Evolutionary conservation across 2,113 vertebrate species (phyloP).

Genomic region (Gallinago media): DNA sequence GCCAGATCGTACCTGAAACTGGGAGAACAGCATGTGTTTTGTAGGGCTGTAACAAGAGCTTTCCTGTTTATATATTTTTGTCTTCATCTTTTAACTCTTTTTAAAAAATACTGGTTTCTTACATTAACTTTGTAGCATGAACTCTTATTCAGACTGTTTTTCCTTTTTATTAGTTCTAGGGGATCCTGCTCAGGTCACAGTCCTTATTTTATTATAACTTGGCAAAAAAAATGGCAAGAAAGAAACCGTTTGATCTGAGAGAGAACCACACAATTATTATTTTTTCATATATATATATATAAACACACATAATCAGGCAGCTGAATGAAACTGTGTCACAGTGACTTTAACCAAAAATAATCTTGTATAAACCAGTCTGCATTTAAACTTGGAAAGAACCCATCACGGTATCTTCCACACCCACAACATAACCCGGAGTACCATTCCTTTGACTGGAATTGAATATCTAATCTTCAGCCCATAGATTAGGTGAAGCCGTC

Average conservation of each 20-base stretch:
- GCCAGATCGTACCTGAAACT: slow-evolving; percentile 4
- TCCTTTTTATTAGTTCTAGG: slow-evolving; percentile 11
- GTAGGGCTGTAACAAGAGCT: background rate
- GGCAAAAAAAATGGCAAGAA: slow-evolving; percentile 15
- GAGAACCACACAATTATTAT: background rate
- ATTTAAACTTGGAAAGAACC: slow-evolving; percentile 62
- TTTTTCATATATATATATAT: background rate
- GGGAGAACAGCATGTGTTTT: background rate
- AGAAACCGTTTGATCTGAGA: slow-evolving; percentile 36
- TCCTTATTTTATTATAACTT: slow-evolving; percentile 52
- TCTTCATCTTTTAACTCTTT: background rate
- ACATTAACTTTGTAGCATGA: background rate
- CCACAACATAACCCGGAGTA: slow-evolving; percentile 43
- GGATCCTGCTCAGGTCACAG: slow-evolving; percentile 36
- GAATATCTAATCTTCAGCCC: slow-evolving; percentile 59
- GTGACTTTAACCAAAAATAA: slow-evolving; percentile 63
- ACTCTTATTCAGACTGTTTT: background rate
- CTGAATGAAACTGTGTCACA: slow-evolving; percentile 47
- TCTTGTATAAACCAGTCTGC: slow-evolving; percentile 46
- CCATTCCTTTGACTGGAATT: slow-evolving; percentile 62
- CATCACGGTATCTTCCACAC: slow-evolving; percentile 38
- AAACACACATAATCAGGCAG: slow-evolving; percentile 22
- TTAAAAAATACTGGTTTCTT: background rate
- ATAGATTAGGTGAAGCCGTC: slow-evolving; percentile 22
- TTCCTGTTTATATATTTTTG: background rate